These are phyloP conservation scores for Crotalus viridis DNA, from an alignment of 2,113 vertebrate species.

Conservation along the genomic window DNA sequence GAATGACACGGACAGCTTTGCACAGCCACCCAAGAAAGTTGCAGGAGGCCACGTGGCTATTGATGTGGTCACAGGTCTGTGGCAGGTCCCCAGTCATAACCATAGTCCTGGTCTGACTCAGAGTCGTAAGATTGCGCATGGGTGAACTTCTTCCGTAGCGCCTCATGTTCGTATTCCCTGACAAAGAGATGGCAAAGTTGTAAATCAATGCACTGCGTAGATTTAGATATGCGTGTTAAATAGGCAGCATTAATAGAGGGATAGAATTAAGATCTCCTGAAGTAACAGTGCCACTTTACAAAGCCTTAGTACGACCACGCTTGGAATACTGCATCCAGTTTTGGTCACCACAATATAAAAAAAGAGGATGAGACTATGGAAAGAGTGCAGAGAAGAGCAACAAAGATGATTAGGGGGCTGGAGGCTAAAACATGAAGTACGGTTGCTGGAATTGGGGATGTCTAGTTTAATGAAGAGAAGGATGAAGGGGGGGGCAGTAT, in stretches of 20 bases:
- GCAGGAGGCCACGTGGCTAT: fast-evolving
- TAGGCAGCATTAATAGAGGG: background rate
- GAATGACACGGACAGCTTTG: background rate
- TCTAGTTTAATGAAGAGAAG: too few relatives aligned
- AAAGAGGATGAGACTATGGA: too few relatives aligned
- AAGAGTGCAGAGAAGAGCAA: too few relatives aligned
- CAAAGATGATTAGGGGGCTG: too few relatives aligned
- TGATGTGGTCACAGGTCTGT: conserved; percentile 80
- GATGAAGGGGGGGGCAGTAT: too few relatives aligned
- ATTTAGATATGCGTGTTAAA: background rate
- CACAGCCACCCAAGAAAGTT: background rate
- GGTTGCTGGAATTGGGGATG: too few relatives aligned
- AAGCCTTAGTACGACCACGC: too few relatives aligned
- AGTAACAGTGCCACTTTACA: too few relatives aligned
- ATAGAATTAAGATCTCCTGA: background rate
- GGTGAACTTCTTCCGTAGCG: conserved; percentile 81
- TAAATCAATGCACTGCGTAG: background rate
- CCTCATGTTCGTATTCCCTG: conserved; percentile 80
- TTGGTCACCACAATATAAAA: too few relatives aligned
- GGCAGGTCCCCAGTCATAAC: conserved; percentile 88
- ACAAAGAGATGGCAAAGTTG: background rate
- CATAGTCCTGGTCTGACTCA: conserved; percentile 78
- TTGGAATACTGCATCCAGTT: too few relatives aligned
- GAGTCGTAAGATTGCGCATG: conserved; percentile 82
- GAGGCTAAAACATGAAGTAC: too few relatives aligned